Evolutionary conservation across 1,140 invertebrate genomes (phyloP).

Genomic region (Drosophila baimaii): DNA sequence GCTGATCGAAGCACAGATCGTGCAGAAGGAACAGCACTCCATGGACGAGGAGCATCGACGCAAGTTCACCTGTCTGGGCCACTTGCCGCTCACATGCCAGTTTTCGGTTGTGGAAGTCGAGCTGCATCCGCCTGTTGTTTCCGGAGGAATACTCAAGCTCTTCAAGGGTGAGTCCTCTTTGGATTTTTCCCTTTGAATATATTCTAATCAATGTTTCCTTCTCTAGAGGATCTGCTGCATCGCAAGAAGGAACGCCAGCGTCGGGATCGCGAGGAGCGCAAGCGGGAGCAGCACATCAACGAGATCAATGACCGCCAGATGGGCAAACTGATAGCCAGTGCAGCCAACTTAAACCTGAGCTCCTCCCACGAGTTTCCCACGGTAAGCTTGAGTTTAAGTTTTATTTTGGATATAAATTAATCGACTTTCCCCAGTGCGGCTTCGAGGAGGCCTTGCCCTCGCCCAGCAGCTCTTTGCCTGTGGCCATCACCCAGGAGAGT

Average conservation of each 20-base stretch:
- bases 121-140: slow-evolving; percentile 89
- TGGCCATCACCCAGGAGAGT: slow-evolving; percentile 24
- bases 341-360: slow-evolving; percentile 86
- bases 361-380: slow-evolving; percentile 89
- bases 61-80: slow-evolving; percentile 92
- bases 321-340: slow-evolving; percentile 86
- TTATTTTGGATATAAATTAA: neutral
- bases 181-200: neutral
- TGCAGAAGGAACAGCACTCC: slow-evolving; percentile 93
- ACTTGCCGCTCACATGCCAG: slow-evolving; percentile 94
- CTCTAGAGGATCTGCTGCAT: slow-evolving; percentile 87
- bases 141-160: slow-evolving; percentile 87
- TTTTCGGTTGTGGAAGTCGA: slow-evolving; percentile 96
- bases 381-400: slow-evolving; percentile 45
- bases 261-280: slow-evolving; percentile 88
- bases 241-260: slow-evolving; percentile 87
- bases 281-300: slow-evolving; percentile 89
- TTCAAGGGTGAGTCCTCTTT: slow-evolving; percentile 87
- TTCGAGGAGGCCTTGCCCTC: slow-evolving; percentile 77
- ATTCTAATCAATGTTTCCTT: neutral
- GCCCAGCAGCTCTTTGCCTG: slow-evolving; percentile 46
- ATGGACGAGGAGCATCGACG: slow-evolving; percentile 92
- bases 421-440: slow-evolving; percentile 61
- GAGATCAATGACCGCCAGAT: slow-evolving; percentile 89
- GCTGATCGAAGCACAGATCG: slow-evolving; percentile 89